Evolutionary conservation across 2,797 vertebrate species (phyloP).

Genomic region (Phoxinus dragarum): DNA sequence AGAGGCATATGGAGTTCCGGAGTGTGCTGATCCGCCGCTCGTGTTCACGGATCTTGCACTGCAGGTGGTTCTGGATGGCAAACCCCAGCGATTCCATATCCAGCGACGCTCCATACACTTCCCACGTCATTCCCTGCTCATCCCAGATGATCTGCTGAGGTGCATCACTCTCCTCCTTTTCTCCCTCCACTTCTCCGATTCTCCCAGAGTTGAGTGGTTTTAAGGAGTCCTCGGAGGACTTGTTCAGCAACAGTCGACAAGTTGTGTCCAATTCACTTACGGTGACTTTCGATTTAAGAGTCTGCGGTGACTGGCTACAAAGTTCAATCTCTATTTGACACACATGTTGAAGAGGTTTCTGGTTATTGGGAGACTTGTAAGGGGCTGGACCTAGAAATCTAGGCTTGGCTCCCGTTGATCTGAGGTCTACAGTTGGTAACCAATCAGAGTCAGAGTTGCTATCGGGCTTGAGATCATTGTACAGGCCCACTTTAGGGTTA

Average conservation of each 20-base stretch:
- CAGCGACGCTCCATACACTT: conserved; percentile 94
- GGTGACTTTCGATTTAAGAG: neutral
- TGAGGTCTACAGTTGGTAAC: neutral
- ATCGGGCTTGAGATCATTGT: conserved; percentile 22
- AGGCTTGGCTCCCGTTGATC: conserved; percentile 22
- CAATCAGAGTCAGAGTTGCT: conserved; percentile 8
- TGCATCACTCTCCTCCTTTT: conserved; percentile 39
- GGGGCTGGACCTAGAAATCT: conserved; percentile 42
- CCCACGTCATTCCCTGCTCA: conserved; percentile 94
- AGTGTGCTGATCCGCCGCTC: conserved; percentile 69
- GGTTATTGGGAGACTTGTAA: conserved; percentile 46
- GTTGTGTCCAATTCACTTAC: conserved; percentile 34
- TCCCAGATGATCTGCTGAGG: conserved; percentile 89
- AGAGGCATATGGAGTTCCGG: conserved; percentile 53
- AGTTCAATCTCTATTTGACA: conserved; percentile 72
- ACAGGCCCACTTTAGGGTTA: neutral
- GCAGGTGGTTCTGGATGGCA: conserved; percentile 97
- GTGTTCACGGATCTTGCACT: conserved; percentile 95
- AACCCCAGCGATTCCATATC: conserved; percentile 95
- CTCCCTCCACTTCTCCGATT: neutral
- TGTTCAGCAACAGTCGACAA: neutral
- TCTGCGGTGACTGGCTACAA: conserved; percentile 57
- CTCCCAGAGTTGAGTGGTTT: neutral
- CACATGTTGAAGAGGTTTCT: conserved; percentile 53
- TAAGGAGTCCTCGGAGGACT: neutral